These are phyloP conservation scores for Ricordea florida DNA, from an alignment of 92 coral and sea anemone genomes.

Conservation along the genomic window DNA sequence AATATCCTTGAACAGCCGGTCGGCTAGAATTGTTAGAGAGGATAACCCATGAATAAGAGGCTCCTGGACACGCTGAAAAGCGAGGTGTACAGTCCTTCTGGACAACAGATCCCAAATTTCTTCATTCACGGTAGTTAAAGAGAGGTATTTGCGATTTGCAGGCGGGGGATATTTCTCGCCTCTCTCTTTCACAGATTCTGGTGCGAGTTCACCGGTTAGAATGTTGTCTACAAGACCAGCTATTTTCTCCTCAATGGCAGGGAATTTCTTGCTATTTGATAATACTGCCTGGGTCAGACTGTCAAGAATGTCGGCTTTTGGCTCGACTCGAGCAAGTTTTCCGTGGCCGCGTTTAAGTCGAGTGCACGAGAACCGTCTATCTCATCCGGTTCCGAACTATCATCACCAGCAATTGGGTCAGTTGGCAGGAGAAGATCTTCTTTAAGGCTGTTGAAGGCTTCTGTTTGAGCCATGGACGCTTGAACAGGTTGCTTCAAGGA, in stretches of 20 bases:
- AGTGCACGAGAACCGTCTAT: neutral
- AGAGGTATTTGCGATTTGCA: conserved; percentile 29
- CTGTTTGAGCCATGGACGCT: conserved; percentile 33
- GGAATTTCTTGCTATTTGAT: conserved; percentile 22
- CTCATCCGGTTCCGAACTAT: neutral
- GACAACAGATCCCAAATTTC: conserved; percentile 52
- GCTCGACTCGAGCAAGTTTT: conserved; percentile 57
- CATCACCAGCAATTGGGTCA: neutral
- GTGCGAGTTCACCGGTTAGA: conserved; percentile 36
- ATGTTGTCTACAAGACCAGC: conserved; percentile 39
- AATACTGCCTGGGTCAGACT: conserved; percentile 65
- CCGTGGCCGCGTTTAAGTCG: conserved; percentile 37
- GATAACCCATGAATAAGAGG: conserved; percentile 51
- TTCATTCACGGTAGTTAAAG: conserved; percentile 28
- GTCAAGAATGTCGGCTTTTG: conserved; percentile 26
- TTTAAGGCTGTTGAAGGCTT: conserved; percentile 19
- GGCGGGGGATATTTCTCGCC: conserved; percentile 61
- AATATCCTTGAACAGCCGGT: conserved; percentile 34
- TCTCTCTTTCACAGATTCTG: conserved; percentile 31
- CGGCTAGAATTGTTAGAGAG: conserved; percentile 37
- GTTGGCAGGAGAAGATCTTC: conserved; percentile 20
- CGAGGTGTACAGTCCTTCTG: conserved; percentile 40
- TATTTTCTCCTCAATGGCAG: conserved; percentile 37
- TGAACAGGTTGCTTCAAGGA: conserved; percentile 1
- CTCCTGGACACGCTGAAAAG: conserved; percentile 39